Percentiles rank a stretch among this genome's conserved stretches.
Evolutionary conservation across 2,113 vertebrate species (phyloP).

Genomic region (Amphiprion ocellaris): DNA sequence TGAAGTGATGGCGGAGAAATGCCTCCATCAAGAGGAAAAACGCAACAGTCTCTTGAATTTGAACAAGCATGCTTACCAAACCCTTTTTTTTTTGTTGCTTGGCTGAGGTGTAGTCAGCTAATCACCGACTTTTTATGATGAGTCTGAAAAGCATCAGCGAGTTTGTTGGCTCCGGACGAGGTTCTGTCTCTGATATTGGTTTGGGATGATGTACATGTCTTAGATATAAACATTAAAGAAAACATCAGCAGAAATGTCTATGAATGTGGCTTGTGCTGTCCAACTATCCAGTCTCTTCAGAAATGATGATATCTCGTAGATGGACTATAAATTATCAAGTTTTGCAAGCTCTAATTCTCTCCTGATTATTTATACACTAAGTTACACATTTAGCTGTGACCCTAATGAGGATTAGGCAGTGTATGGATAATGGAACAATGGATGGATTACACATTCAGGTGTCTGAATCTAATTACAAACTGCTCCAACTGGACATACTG

Average conservation of each 20-base stretch:
- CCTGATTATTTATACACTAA: background rate
- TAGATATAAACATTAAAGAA: constrained; percentile 30
- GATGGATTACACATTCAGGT: background rate
- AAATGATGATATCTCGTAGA: too few relatives aligned
- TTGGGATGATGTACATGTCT: constrained; percentile 5
- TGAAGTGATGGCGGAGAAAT: constrained; percentile 25
- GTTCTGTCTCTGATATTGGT: background rate
- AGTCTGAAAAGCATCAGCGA: constrained; percentile 30
- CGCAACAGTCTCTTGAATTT: constrained; percentile 12
- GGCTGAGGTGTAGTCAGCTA: constrained; percentile 27
- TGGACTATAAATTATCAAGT: too few relatives aligned
- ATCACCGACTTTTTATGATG: constrained; percentile 29
- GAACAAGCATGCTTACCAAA: constrained; percentile 6
- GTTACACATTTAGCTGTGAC: background rate
- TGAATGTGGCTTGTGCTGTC: constrained; percentile 14
- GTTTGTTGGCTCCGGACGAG: background rate
- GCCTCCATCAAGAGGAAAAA: constrained; percentile 5
- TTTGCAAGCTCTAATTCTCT: background rate
- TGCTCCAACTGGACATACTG: background rate
- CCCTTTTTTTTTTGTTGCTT: constrained; percentile 9
- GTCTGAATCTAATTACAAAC: background rate
- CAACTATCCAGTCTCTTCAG: constrained; percentile 1
- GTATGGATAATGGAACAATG: too few relatives aligned
- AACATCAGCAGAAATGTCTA: constrained; percentile 18
- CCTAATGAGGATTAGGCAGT: too few relatives aligned